Base-by-base conservation (phyloP, 2,888 invertebrate genomes). In the Trachelus tabidus region DNA sequence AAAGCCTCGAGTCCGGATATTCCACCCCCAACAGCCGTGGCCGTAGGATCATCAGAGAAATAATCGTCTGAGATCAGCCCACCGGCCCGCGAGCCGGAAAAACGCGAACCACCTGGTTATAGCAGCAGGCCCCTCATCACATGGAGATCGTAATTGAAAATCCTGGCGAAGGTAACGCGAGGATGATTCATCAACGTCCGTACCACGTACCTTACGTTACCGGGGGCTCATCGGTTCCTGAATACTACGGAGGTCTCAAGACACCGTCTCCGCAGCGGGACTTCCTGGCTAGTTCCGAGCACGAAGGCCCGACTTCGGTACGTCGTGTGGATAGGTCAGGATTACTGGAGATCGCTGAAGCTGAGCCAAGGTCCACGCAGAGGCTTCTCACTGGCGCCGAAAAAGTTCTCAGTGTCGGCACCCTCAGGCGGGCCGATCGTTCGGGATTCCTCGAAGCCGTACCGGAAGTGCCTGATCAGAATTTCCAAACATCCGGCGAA, bases 1-100 rank as follows among this genome's bases (percentile, higher is more conserved):
- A 98, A 93, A 97, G 97, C 87, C 94, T 97, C 76, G 98, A 98
- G 93, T 97, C 97, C 82, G 98, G 98, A 77, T 98, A 98, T 92
- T 98, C 98, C 83, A 98, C 98, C 85, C 98, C 98, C 82, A 98
- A 98, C 93, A 97, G 97, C 88, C 95, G 98, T 91, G 96, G 97
- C 89, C 95, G 98, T 86, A 94, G 98, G 91, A 97, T 98, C 92
- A 98, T 98, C 90, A 95, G 98, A 87, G 98, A 98, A 93, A 98
- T 98, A 92, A 98, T 98, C 92, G 98, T 98, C 89, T 96, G 94
- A 94, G 90, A 91, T 82, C 90, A 90, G 86, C 90, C 91, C 78
- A 91, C 89, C 90, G 91, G 91, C 90, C 89, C 90, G 83, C 87
- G 90, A 85, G 90, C 91, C 91, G 90, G 90, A 79, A 90, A 89